A percentile compares a stretch with the other conserved stretches of the same genome.
Evolutionary conservation across 1,140 invertebrate genomes (phyloP).

Genomic region (Megathymus violae): DNA sequence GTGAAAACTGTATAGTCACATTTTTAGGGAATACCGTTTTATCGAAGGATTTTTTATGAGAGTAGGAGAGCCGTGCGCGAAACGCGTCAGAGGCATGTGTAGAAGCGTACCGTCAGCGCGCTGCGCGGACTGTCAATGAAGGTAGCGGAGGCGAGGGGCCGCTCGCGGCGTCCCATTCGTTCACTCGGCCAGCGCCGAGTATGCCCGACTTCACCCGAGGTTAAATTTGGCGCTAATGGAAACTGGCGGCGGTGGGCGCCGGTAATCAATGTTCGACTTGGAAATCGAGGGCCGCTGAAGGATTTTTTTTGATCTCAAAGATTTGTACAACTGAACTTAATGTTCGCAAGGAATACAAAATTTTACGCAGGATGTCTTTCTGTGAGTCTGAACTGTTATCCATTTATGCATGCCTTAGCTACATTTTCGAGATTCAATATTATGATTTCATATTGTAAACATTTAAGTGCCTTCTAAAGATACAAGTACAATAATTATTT

Average conservation of each 20-base stretch:
- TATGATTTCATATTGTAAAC: too few relatives aligned
- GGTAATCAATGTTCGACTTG: conserved; percentile 81
- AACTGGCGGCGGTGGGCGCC: conserved; percentile 73
- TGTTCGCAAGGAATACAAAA: not conserved
- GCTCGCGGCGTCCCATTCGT: conserved; percentile 56
- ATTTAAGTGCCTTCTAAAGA: too few relatives aligned
- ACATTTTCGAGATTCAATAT: too few relatives aligned
- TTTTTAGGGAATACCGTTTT: conserved; percentile 54
- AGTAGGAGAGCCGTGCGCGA: conserved; percentile 47
- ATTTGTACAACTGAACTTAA: not conserved
- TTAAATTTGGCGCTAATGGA: conserved; percentile 81
- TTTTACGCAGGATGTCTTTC: not conserved
- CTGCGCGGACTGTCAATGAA: conserved; percentile 81
- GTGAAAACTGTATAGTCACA: conserved; percentile 53
- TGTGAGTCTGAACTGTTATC: too few relatives aligned
- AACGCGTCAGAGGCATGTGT: conserved; percentile 55
- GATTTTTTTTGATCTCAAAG: conserved; percentile 47
- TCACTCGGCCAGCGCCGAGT: conserved; percentile 60
- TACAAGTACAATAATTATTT: too few relatives aligned
- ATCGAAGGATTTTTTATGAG: conserved; percentile 45
- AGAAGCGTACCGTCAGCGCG: conserved; percentile 68
- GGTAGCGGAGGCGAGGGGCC: conserved; percentile 44
- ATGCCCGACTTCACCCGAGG: conserved; percentile 69
- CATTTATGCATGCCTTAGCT: too few relatives aligned
- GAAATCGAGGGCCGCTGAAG: conserved; percentile 64